phyloP scores from a whole-genome alignment of 2,113 vertebrate species.

The Columba janthina region DNA sequence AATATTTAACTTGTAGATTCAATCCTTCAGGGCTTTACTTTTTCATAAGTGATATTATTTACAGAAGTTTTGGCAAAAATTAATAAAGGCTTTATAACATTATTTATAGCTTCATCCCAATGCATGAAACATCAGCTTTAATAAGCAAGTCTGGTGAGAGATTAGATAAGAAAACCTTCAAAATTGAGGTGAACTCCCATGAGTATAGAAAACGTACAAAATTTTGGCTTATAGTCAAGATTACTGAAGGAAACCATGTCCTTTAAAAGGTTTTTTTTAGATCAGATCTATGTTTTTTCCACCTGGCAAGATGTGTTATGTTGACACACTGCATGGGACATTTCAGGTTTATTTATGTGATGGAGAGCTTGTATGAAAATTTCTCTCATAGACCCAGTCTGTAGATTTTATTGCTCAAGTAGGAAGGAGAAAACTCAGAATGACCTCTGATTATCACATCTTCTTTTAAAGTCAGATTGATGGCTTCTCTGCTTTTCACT shows the following conservation, averaged over 20 bases:
- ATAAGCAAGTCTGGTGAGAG: not conserved
- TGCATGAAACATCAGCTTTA: not conserved
- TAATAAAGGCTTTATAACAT: not conserved
- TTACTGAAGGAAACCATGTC: not conserved
- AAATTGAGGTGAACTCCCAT: not conserved
- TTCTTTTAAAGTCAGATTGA: constrained; percentile 30
- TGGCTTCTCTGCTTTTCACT: not conserved
- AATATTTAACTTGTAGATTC: not conserved
- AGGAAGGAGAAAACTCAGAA: not conserved
- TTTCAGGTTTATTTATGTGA: not conserved
- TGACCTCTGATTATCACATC: not conserved
- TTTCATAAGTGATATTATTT: not conserved
- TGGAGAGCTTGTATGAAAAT: not conserved
- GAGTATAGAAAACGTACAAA: not conserved
- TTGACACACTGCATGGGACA: not conserved
- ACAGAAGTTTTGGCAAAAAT: not conserved
- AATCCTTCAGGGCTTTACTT: not conserved
- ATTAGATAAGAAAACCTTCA: not conserved
- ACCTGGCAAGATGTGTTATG: not conserved
- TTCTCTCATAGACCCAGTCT: not conserved
- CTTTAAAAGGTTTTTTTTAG: not conserved
- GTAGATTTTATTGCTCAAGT: not conserved
- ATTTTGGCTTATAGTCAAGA: not conserved
- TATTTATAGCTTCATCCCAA: not conserved
- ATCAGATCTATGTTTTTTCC: not conserved